A percentile compares a stretch with the other conserved stretches of the same genome.
phyloP scores from a whole-genome alignment of 2,797 vertebrate species.

The Rhinophrynus dorsalis region DNA sequence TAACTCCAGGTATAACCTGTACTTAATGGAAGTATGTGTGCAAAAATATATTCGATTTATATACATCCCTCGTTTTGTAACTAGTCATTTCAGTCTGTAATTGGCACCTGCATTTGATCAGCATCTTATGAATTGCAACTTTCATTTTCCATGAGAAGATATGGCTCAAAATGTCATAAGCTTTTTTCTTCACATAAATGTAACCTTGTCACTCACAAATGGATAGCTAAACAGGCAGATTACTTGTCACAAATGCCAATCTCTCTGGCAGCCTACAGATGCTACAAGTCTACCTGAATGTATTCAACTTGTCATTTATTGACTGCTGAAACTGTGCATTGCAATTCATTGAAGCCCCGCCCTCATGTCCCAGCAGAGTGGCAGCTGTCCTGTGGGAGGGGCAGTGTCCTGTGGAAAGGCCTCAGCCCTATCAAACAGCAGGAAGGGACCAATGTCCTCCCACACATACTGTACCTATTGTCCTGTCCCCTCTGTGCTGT shows the following conservation, averaged over 20 bases:
- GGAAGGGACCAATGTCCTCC: constrained; percentile 58
- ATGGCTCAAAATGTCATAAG: no score
- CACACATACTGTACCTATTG: constrained; percentile 55
- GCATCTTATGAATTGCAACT: no score
- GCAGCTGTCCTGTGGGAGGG: constrained; percentile 60
- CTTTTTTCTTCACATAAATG: no score
- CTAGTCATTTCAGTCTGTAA: no score
- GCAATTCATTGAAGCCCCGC: constrained; percentile 54
- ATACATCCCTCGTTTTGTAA: no score
- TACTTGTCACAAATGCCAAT: constrained; percentile 31
- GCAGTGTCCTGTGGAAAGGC: constrained; percentile 52
- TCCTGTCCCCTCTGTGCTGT: constrained; percentile 39
- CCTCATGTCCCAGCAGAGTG: constrained; percentile 53
- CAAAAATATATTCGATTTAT: no score
- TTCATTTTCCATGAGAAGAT: no score
- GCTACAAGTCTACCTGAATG: constrained; percentile 57
- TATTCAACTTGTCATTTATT: constrained; percentile 58
- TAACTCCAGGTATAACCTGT: no score
- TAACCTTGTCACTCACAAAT: constrained; percentile 31
- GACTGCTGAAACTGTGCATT: constrained; percentile 61
- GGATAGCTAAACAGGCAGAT: constrained; percentile 22
- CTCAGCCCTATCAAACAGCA: constrained; percentile 54
- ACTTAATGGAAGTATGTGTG: no score
- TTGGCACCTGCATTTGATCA: no score
- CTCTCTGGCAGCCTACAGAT: constrained; percentile 60